A percentile compares a stretch with the other conserved stretches of the same genome.
phyloP scores from a whole-genome alignment of 2,888 invertebrate genomes.

The Hartigia nigra region DNA sequence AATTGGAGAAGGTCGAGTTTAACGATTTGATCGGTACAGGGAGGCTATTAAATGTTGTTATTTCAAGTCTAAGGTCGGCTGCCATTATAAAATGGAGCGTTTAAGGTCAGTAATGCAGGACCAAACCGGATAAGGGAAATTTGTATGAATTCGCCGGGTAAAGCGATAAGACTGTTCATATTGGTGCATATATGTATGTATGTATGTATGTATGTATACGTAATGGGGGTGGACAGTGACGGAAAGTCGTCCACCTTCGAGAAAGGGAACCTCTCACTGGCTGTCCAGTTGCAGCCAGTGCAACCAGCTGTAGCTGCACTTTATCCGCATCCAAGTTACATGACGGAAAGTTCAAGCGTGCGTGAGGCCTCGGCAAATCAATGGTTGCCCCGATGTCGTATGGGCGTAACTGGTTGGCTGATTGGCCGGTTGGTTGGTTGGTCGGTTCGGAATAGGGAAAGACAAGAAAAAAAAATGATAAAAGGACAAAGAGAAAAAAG shows the following conservation, averaged over 20 bases:
- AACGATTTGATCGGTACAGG: not conserved
- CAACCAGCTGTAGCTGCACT: not conserved
- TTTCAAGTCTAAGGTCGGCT: not conserved
- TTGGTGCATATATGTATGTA: too few relatives aligned
- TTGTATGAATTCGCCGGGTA: not conserved
- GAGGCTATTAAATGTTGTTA: not conserved
- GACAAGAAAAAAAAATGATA: not conserved
- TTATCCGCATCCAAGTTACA: not conserved
- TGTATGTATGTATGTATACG: too few relatives aligned
- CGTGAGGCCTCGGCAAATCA: not conserved
- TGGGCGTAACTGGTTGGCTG: not conserved
- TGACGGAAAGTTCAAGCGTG: not conserved
- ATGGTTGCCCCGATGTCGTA: not conserved
- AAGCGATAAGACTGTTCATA: not conserved
- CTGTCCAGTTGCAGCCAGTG: not conserved
- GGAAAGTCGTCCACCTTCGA: constrained; percentile 43
- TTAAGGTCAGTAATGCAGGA: not conserved
- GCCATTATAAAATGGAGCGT: not conserved
- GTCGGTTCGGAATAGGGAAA: not conserved
- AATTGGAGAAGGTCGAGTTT: not conserved
- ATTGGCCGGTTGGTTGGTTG: too few relatives aligned
- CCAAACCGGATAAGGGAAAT: not conserved
- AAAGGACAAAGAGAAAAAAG: not conserved
- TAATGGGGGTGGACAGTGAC: not conserved
- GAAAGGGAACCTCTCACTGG: constrained; percentile 38